Percentiles rank a stretch among this genome's conserved stretches.
Conservation (phyloP, 2,888 invertebrate species). For the Tetragnatha montana region DNA sequence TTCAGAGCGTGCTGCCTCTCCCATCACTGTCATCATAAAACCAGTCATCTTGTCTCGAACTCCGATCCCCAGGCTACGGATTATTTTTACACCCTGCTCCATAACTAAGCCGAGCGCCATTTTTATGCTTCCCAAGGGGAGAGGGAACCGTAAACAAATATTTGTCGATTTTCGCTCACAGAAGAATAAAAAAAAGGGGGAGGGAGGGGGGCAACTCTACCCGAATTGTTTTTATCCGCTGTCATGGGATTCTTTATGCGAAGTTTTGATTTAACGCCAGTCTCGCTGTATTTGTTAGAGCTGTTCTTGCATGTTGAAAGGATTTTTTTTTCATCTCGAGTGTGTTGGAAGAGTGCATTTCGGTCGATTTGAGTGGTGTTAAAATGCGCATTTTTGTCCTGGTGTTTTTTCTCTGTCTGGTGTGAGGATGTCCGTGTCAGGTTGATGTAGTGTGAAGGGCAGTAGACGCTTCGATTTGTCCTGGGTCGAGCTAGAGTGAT, state of each 20-base stretch:
- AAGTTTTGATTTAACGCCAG: conserved; percentile 17
- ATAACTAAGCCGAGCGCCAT: conserved; percentile 21
- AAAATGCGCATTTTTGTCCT: background rate
- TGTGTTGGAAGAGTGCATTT: background rate
- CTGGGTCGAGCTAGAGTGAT: background rate
- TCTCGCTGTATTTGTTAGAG: background rate
- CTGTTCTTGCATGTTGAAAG: background rate
- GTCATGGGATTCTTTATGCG: background rate
- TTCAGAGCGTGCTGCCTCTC: background rate
- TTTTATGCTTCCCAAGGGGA: conserved; percentile 20
- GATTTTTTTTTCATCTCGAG: background rate
- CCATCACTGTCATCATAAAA: conserved; percentile 14
- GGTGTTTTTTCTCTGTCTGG: background rate
- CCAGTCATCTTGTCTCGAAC: conserved; percentile 13
- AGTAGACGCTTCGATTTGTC: background rate
- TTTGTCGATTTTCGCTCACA: conserved; percentile 26
- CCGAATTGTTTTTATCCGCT: conserved; percentile 21
- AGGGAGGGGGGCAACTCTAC: background rate
- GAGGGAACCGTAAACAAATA: conserved; percentile 32
- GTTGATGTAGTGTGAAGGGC: background rate
- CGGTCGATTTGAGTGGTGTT: background rate
- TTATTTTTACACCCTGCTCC: conserved; percentile 27
- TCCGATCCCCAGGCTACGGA: conserved; percentile 10
- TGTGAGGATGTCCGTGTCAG: background rate
- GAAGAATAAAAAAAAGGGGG: background rate